Evolutionary conservation across 30 jellyfish, hydroid and myxozoan species (phyloP), one percentile per base, ranked within the genome.

Genomic region (Chrysaora quinquecirrha): DNA sequence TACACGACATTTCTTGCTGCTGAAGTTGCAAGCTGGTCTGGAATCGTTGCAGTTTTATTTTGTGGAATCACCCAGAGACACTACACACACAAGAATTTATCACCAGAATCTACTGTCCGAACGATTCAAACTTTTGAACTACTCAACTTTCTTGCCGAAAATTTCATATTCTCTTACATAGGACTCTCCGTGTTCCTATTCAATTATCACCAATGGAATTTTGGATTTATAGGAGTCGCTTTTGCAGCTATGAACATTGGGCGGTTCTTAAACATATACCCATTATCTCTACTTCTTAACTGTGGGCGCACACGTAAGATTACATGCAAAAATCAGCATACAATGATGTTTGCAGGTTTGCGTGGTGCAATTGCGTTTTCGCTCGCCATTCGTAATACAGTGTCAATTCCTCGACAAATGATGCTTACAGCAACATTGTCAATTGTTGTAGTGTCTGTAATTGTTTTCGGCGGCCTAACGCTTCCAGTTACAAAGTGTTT

Each of bases 341-440:
- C 78, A 90, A 87, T 96, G 97, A 48, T 89, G 86, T 96, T 91
- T 52, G 90, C 99, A 1, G 99, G 99, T n/a, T 94, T 96, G 14
- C 93, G 99, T 30, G 99, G 99, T 1, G 99, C 99, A 30, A 90
- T 96, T 64, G 99, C 99, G 9, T 96, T 96, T 69, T 91, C 99
- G 27, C 83, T 96, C 18, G 99, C 99, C 22, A 96, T 96, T 61
- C 96, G 99, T 21, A 96, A 96, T 74, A 96, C 99, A 16, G 98
- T 87, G 1, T 89, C 99, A 0, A 91, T 71, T 50, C 98, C 98
- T 24, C 87, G 99, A 33, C 97, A 96, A 71, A 87, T 96, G 98
- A 96, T 96, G 99, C 80, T 96, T 18, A 96, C 99, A 34, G 97
- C 99, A 20, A 96, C 99, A 0, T 64, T 96, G 58, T 69, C 91